These are phyloP conservation scores for Notospermus geniculatus DNA, from an alignment of 1,140 invertebrate species.

Conservation along the genomic window DNA sequence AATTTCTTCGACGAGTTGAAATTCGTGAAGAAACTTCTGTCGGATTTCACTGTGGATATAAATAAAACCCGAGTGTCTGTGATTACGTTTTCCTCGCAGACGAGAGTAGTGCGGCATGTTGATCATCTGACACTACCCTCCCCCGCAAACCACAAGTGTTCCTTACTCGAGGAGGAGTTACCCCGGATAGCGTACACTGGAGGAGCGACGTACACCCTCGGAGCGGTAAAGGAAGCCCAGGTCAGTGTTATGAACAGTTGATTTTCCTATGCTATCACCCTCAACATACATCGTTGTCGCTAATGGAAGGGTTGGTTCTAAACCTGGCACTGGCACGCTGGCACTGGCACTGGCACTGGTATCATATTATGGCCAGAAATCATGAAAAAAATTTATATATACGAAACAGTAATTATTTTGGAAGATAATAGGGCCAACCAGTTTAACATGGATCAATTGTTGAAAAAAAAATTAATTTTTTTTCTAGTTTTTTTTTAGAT, in stretches of 20 bases:
- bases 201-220: conserved; percentile 69
- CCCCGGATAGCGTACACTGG: conserved; percentile 65
- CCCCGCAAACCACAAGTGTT: conserved; percentile 63
- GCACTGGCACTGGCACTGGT: no score
- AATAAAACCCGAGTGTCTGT: conserved; percentile 66
- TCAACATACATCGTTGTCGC: no score
- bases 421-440: no score
- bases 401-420: no score
- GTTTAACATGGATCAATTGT: no score
- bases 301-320: no score
- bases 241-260: conserved; percentile 48
- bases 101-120: conserved; percentile 62
- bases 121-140: conserved; percentile 63
- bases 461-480: no score
- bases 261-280: no score
- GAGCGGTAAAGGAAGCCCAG: conserved; percentile 66
- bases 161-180: conserved; percentile 64
- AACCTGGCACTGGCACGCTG: no score
- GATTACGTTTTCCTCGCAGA: conserved; percentile 67
- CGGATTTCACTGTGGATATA: conserved; percentile 67
- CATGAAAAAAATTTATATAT: no score
- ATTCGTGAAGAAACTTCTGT: conserved; percentile 70
- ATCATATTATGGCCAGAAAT: no score
- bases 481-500: no score
- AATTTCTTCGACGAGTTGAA: conserved; percentile 70